Conservation (phyloP, 2,113 vertebrate species). For the Meles meles region DNA sequence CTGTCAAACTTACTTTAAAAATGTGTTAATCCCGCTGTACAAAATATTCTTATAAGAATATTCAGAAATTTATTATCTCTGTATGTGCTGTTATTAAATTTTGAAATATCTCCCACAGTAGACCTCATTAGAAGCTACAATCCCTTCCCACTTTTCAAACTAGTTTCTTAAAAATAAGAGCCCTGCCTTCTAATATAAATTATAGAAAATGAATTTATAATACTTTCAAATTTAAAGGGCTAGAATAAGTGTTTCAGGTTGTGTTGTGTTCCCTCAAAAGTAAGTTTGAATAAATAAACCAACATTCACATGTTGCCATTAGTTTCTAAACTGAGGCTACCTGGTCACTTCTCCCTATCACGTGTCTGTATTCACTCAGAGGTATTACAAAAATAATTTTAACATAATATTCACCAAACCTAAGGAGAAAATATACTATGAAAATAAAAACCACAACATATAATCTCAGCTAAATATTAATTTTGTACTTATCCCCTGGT, state of each 20-base stretch:
- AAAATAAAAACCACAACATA: background rate
- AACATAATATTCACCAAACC: background rate
- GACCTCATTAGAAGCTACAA: background rate
- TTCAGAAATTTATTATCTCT: background rate
- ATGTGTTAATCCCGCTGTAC: background rate
- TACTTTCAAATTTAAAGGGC: background rate
- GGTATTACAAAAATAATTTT: background rate
- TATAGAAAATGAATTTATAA: background rate
- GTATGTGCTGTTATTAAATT: background rate
- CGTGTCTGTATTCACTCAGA: background rate
- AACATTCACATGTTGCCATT: background rate
- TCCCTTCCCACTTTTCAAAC: background rate
- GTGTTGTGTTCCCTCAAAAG: background rate
- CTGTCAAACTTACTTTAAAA: background rate
- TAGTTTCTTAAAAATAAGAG: background rate
- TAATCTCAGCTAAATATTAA: background rate
- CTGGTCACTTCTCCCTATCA: background rate
- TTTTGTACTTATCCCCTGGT: background rate
- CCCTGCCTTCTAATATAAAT: background rate
- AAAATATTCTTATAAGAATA: constrained; percentile 14
- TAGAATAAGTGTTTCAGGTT: background rate
- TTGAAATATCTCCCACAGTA: background rate
- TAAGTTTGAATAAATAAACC: background rate
- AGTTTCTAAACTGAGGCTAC: background rate
- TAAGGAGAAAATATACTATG: background rate